Base-by-base conservation (phyloP, 2,797 vertebrate genomes). In the Myotis pilosus region DNA sequence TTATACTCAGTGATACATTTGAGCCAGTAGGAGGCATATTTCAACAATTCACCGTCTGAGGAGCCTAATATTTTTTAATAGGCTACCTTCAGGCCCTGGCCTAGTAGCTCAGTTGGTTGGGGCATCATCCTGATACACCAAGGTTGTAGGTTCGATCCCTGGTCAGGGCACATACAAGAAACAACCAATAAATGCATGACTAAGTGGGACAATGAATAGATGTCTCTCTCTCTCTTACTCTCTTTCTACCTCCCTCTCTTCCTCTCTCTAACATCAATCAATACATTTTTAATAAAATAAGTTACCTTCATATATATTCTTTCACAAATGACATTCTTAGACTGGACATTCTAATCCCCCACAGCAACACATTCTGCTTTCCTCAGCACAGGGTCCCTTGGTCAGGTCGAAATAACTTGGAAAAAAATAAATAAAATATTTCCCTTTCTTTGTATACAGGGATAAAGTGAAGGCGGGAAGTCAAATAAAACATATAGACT, bases 1-100 rank as follows among this genome's bases (percentile, higher is more conserved):
- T 88, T 93, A 84, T 13, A 69, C 44, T 57, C 62, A 33, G 55
- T 41, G 89, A 89, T 66, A 76, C 16, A 92, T 94, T 89, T 89
- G 57, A 89, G 33, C 41, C 88, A 57, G 8, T 20, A 78, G 33
- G 47, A 79, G 38, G 30, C 5, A 81, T 72, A 76, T 91, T 92
- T 96, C 49, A 91, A 23, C 78, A 33, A 87, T 72, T 95, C 64
- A 71, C 28, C 68, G 89, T 93, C 71, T 69, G 41, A 94, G 72
- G 20, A 91, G 6, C 25, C 49, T 17, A 23, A 51, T 86, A 44
- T 33, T 72, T 90, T 96, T 78, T 25, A 33, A 44, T 76, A 79
- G 5, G 25, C 7, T 72, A 47, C 33, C 69, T 89, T 75, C 4
- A 22, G n/a, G 64, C n/a, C 64, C 64, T 19, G 64, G n/a, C 17